A percentile compares a stretch with the other conserved stretches of the same genome.
Conservation (phyloP, 64 coral and sea anemone species). For the Anthopleura sola region DNA sequence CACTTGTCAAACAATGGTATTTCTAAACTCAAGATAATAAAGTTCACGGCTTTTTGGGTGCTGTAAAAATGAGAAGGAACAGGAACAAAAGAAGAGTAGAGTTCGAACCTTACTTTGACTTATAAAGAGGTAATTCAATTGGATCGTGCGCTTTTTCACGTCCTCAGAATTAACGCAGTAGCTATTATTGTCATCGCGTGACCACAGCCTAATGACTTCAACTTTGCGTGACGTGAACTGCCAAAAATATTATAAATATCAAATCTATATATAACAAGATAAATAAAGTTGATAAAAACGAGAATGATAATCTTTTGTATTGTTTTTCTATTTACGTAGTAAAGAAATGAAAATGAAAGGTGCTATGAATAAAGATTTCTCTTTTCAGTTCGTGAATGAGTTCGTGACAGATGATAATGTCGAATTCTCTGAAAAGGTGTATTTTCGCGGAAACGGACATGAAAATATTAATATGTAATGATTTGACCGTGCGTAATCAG, state of each 20-base stretch:
- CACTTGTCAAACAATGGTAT: background rate
- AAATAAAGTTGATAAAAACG: background rate
- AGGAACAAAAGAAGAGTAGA: background rate
- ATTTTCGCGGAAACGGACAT: background rate
- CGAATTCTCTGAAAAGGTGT: no score
- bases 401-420: no score
- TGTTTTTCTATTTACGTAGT: background rate
- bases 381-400: no score
- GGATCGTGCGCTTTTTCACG: constrained; percentile 31
- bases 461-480: background rate
- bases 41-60: constrained; percentile 8
- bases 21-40: background rate
- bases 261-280: background rate
- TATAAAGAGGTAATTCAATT: background rate
- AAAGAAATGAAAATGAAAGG: background rate
- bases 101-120: background rate
- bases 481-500: no score
- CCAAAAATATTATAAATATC: no score
- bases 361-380: no score
- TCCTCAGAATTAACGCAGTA: constrained; percentile 12
- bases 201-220: background rate
- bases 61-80: background rate
- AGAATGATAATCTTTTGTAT: background rate
- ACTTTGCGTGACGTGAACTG: background rate
- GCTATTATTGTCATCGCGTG: background rate